Percentiles rank a stretch among this genome's conserved stretches.
phyloP scores from a whole-genome alignment of 2,113 vertebrate species.

The Syrmaticus mikado region DNA sequence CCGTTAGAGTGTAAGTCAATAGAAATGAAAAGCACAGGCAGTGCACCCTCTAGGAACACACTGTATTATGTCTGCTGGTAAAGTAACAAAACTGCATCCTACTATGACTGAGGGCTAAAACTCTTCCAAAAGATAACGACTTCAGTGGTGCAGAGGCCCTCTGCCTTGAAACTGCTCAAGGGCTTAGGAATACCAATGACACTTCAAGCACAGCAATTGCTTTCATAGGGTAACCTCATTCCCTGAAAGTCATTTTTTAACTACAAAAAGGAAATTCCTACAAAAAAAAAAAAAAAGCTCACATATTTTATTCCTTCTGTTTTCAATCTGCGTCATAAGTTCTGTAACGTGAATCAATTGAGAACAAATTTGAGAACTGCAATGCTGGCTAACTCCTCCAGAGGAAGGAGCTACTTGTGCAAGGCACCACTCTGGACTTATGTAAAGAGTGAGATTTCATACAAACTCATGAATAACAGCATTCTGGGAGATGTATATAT shows the following conservation, averaged over 20 bases:
- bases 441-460: neutral
- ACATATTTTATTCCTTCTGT: neutral
- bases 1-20: neutral
- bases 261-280: neutral
- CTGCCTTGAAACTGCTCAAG: neutral
- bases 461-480: rapidly evolving
- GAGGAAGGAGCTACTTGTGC: too few relatives aligned
- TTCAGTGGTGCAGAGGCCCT: neutral
- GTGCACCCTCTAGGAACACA: neutral
- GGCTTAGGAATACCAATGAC: neutral
- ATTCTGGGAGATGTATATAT: neutral
- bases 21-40: rapidly evolving
- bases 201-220: neutral
- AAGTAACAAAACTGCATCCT: neutral
- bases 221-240: neutral
- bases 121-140: neutral
- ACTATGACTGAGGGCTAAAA: neutral
- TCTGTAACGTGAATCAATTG: neutral
- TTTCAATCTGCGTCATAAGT: neutral
- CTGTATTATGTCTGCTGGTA: neutral
- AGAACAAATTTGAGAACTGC: neutral
- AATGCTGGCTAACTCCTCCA: neutral
- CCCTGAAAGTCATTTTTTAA: neutral
- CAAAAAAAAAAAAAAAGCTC: neutral
- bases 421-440: neutral